Evolutionary conservation across 2,888 invertebrate species (phyloP), one percentile per base, ranked within the genome.

Genomic region (Drosophila ezoana): DNA sequence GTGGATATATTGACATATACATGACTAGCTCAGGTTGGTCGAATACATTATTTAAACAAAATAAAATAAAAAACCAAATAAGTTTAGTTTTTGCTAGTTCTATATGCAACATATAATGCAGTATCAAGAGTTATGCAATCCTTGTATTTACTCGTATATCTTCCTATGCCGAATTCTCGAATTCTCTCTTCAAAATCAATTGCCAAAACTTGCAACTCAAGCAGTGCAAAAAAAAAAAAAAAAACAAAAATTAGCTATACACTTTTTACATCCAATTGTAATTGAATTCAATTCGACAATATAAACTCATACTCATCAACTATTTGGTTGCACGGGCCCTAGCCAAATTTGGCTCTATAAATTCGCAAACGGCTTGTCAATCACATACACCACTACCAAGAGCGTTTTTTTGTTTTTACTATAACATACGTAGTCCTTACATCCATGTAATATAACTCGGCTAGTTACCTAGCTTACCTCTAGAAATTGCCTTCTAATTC

Each of bases 21-120:
- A 94, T 96, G 93, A 96, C 96, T 93, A 96, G 96, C 93, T 96
- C 96, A 96, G 97, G 97, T 97, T 94, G 94, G 90, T 90, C 89
- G 58, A 72, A 64, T 53, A 59, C 33, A 65, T 59, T 23, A 64
- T 28, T 59, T 56, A 38, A 54, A 13, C 48, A 65, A 56, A 48
- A 43, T 38, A 45, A 49, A 58, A 11, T 63, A 47, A 58, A 11
- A 67, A 47, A 49, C 33, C 11, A 60, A 62, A 60, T 48, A 63
- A 41, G 62, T 59, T 78, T 79, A 74, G 70, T 74, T 74, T 62
- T 77, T 76, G 61, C 64, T 78, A 74, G 54, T 62, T 81, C 44
- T 64, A 66, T 66, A 61, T 63, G 70, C 72, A 76, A 63, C 38
- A 74, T 69, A 64, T 44, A 72, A 72, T 58, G 61, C 69, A 58